Conservation (phyloP, 1,140 invertebrate species). For the Lasaia peninsularis region DNA sequence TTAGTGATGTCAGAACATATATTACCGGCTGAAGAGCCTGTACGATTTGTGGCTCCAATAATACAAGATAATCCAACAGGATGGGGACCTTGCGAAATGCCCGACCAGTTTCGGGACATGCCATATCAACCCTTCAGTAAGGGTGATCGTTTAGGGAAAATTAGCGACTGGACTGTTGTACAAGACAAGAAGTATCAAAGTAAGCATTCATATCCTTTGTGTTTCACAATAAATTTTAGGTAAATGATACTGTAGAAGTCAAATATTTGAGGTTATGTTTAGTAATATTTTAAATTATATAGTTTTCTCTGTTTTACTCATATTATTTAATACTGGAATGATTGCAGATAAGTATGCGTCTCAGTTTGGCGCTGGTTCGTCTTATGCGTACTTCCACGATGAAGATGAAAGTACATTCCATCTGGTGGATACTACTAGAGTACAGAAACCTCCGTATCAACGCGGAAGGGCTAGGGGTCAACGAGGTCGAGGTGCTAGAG, state of each 20-base stretch:
- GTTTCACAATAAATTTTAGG: no score
- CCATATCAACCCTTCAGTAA: constrained; percentile 99
- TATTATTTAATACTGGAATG: neutral
- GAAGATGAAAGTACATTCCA: constrained; percentile 99
- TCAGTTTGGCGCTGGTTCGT: constrained; percentile 95
- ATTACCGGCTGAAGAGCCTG: constrained; percentile 69
- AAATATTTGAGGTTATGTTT: constrained; percentile 34
- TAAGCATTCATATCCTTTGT: constrained; percentile 76
- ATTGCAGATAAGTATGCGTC: constrained; percentile 94
- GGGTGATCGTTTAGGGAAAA: constrained; percentile 97
- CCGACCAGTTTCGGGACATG: constrained; percentile 97
- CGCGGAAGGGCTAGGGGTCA: constrained; percentile 90
- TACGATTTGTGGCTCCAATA: constrained; percentile 81
- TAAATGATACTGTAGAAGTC: no score
- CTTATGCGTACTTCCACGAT: constrained; percentile 98
- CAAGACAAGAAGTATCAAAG: constrained; percentile 97
- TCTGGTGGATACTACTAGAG: constrained; percentile 94
- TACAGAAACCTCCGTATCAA: constrained; percentile 94
- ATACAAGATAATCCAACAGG: constrained; percentile 94
- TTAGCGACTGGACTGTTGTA: constrained; percentile 98
- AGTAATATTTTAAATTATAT: neutral
- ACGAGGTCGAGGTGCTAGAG: constrained; percentile 88
- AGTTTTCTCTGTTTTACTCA: neutral
- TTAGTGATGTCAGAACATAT: constrained; percentile 66
- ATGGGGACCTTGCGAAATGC: constrained; percentile 97